A percentile compares a stretch with the other conserved stretches of the same genome.
Conservation (phyloP, 1,140 invertebrate species). For the Pomacea maculata region DNA sequence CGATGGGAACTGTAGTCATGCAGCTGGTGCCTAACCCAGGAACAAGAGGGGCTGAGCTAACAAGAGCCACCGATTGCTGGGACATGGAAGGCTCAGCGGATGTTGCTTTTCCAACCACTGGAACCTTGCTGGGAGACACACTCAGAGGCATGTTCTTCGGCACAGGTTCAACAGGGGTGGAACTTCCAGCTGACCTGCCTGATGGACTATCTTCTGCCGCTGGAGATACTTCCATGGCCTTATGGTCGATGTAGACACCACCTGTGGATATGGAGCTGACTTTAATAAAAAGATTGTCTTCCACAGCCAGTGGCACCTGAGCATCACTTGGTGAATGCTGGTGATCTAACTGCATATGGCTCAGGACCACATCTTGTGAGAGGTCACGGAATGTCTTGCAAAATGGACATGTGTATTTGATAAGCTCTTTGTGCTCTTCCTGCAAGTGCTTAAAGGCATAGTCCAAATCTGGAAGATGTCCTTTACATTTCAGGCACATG, state of each 20-base stretch:
- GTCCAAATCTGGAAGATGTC: conserved; percentile 52
- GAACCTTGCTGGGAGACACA: neutral
- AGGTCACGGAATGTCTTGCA: conserved; percentile 50
- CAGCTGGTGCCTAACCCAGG: no score
- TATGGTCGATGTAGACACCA: conserved; percentile 37
- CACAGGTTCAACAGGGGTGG: neutral
- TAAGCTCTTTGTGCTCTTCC: conserved; percentile 48
- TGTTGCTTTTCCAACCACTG: neutral
- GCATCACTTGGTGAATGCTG: conserved; percentile 35
- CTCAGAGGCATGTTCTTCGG: neutral
- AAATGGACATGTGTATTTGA: conserved; percentile 52
- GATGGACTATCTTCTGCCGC: neutral
- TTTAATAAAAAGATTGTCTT: conserved; percentile 47
- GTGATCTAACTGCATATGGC: conserved; percentile 45
- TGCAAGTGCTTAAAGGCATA: conserved; percentile 53
- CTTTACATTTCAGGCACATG: conserved; percentile 53
- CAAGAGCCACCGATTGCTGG: neutral
- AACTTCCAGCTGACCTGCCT: neutral
- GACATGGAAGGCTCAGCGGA: neutral
- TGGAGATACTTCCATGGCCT: conserved; percentile 23
- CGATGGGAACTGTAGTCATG: neutral
- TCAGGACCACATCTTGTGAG: conserved; percentile 41
- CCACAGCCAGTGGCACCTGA: conserved; percentile 50
- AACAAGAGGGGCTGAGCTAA: neutral
- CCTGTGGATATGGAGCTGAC: conserved; percentile 39